phyloP scores from a whole-genome alignment of 92 coral and sea anemone species.

The Anthopleura xanthogrammica region DNA sequence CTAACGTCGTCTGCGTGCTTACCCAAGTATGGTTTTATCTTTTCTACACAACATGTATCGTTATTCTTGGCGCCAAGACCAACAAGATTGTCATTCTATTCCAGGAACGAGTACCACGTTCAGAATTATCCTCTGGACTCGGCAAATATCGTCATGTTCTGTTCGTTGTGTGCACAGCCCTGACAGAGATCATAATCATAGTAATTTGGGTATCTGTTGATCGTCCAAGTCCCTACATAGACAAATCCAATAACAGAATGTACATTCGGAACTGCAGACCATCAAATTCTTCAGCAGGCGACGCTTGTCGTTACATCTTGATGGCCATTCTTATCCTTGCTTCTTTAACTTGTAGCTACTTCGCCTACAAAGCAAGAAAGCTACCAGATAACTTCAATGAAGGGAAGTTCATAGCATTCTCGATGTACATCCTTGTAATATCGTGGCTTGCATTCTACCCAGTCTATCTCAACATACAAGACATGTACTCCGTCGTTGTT shows the following conservation, averaged over 20 bases:
- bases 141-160: conserved; percentile 54
- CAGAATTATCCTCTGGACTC: conserved; percentile 48
- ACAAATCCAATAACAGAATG: conserved; percentile 52
- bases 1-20: conserved; percentile 47
- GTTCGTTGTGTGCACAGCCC: conserved; percentile 35
- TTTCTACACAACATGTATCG: conserved; percentile 69
- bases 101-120: conserved; percentile 55
- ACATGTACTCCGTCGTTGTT: conserved; percentile 60
- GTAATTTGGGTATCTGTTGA: conserved; percentile 59
- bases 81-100: conserved; percentile 68
- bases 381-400: conserved; percentile 86
- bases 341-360: conserved; percentile 60
- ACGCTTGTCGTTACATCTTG: conserved; percentile 55
- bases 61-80: conserved; percentile 73
- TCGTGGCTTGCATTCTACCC: conserved; percentile 85
- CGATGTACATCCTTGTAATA: conserved; percentile 59
- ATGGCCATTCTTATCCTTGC: conserved; percentile 53
- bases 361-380: conserved; percentile 74
- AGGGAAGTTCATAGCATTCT: conserved; percentile 79
- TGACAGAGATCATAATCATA: conserved; percentile 41
- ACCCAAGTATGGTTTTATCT: conserved; percentile 69
- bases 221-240: conserved; percentile 52
- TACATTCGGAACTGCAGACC: conserved; percentile 48
- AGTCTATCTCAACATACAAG: conserved; percentile 61
- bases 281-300: conserved; percentile 42